Evolutionary conservation across 2,888 invertebrate species (phyloP), one percentile per base, ranked within the genome.

Genomic region (Myopa testacea): DNA sequence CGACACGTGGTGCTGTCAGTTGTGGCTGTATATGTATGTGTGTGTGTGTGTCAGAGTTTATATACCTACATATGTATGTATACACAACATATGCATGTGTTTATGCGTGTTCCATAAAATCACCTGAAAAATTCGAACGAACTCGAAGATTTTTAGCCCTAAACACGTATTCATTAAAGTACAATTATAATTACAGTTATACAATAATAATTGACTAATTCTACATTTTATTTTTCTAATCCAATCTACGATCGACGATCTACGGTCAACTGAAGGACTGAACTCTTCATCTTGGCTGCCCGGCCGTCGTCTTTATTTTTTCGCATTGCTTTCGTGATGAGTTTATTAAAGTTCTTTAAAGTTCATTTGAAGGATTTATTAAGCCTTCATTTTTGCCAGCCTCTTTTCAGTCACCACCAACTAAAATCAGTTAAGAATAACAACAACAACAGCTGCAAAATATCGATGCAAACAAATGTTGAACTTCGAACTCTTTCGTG

Each of bases 281-380:
- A 78, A 63, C 71, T 67, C 80, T 71, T 40, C 67, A 37, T 76
- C 62, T 52, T 60, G 37, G 70, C 26, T 62, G 26, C 26, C 26
- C 26, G 26, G 26, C 26, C 1, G 26, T 26, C 1, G 2, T 26
- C 2, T 26, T 26, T 2, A 26, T 26, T 26, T 26, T 37, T 40
- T 37, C 37, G 14, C 3, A 55, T n/a, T 3, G 19, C 60, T 60
- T 69, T 55, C 78, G 73, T 79, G 80, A 79, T 80, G 77, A 76
- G 76, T 80, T 79, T 76, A 80, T 79, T 79, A 80, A 81, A 80
- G 70, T 78, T 72, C 67, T 79, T 77, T 74, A 77, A 10, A 55
- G 55, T 55, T 55, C 45, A 45, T 8, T 14, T 55, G 55, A 10
- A 55, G 55, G 8, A 75, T 71, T 81, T 76, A 60, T 65, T 65